Evolutionary conservation across 2,888 invertebrate genomes (phyloP).

Genomic region (Halictus ligatus): DNA sequence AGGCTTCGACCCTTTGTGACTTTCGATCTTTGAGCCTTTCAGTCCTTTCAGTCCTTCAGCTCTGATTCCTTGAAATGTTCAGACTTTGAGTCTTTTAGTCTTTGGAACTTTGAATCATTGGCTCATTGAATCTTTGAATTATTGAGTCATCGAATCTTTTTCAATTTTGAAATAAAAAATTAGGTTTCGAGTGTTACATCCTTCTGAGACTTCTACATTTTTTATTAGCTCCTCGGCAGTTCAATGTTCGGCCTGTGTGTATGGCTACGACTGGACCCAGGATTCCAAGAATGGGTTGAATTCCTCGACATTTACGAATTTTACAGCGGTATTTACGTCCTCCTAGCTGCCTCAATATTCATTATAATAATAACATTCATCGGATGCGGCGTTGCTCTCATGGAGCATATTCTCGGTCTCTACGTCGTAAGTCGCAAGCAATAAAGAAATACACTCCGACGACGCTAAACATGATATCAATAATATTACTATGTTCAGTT

Average conservation of each 20-base stretch:
- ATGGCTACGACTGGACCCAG: constrained; percentile 93
- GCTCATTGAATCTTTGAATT: no score
- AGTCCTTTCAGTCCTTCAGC: background rate
- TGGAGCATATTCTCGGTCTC: constrained; percentile 90
- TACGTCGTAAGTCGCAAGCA: constrained; percentile 87
- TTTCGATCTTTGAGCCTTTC: background rate
- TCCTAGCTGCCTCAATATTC: constrained; percentile 89
- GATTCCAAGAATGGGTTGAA: constrained; percentile 93
- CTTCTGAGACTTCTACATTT: background rate
- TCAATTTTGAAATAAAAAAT: background rate
- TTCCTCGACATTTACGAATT: constrained; percentile 91
- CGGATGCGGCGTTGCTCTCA: constrained; percentile 93
- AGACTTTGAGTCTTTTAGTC: background rate
- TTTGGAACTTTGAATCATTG: background rate
- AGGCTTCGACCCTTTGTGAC: no score
- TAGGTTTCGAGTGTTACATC: background rate
- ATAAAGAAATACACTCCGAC: background rate
- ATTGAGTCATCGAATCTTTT: background rate
- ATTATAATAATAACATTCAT: constrained; percentile 92
- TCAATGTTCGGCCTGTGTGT: constrained; percentile 91
- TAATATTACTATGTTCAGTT: constrained; percentile 86
- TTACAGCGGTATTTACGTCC: constrained; percentile 93
- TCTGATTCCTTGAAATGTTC: background rate
- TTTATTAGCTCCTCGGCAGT: constrained; percentile 89
- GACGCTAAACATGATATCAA: no score